phyloP scores from a whole-genome alignment of 2,797 vertebrate genomes.

The Poeciliopsis infans region DNA sequence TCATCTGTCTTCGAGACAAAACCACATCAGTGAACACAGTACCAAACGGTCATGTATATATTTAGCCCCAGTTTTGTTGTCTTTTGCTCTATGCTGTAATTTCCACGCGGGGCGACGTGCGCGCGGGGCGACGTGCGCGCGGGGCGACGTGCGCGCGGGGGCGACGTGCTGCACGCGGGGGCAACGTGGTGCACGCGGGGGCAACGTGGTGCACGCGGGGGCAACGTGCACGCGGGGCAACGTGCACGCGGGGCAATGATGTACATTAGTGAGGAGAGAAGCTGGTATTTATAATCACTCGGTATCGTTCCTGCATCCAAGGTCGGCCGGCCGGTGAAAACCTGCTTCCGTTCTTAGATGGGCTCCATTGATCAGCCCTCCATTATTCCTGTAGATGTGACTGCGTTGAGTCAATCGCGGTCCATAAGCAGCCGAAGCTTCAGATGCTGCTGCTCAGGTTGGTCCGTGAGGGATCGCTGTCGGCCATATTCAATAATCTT shows the following conservation, averaged over 20 bases:
- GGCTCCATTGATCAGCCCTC: slow-evolving; percentile 65
- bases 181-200: no score
- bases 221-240: no score
- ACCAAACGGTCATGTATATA: slow-evolving; percentile 51
- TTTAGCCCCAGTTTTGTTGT: slow-evolving; percentile 70
- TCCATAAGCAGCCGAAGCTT: slow-evolving; percentile 43
- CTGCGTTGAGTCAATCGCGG: slow-evolving; percentile 32
- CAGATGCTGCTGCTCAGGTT: slow-evolving; percentile 30
- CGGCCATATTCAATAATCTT: slow-evolving; percentile 58
- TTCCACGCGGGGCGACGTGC: slow-evolving; percentile 20
- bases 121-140: slow-evolving; percentile 3
- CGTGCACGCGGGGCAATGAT: slow-evolving; percentile 4
- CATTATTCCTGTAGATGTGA: slow-evolving; percentile 54
- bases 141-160: no score
- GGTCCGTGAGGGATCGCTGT: slow-evolving; percentile 21
- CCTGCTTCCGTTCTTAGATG: slow-evolving; percentile 64
- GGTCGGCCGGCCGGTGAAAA: slow-evolving; percentile 56
- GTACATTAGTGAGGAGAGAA: slow-evolving; percentile 56
- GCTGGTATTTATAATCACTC: slow-evolving; percentile 67
- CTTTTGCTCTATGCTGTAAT: slow-evolving; percentile 59
- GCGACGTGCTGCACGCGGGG: no score
- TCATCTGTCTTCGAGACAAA: slow-evolving; percentile 29
- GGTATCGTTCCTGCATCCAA: slow-evolving; percentile 27
- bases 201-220: no score
- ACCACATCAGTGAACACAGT: slow-evolving; percentile 35